Conservation (phyloP, 1,140 invertebrate species). For the Bombyx mori region DNA sequence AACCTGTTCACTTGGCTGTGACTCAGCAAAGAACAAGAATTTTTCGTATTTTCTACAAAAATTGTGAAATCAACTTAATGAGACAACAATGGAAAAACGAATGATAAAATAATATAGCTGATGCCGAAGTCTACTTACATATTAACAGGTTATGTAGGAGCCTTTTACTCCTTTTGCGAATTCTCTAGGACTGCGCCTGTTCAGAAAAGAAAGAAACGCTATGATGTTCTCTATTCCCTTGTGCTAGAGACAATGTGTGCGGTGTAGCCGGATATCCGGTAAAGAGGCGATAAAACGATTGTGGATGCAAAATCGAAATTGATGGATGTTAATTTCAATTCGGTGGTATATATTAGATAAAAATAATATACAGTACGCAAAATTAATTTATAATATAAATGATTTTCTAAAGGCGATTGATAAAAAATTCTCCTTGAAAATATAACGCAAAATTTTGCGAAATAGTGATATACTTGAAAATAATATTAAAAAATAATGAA, state of each 20-base stretch:
- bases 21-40: slow-evolving; percentile 39
- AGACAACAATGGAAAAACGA: background rate
- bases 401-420: too few relatives aligned
- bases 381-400: too few relatives aligned
- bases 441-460: too few relatives aligned
- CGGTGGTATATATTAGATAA: too few relatives aligned
- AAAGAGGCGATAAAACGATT: slow-evolving; percentile 4
- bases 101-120: slow-evolving; percentile 9
- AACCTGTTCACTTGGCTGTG: slow-evolving; percentile 35
- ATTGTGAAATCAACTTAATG: background rate
- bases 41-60: slow-evolving; percentile 2
- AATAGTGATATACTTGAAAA: too few relatives aligned
- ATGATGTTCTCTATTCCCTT: slow-evolving; percentile 61
- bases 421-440: too few relatives aligned
- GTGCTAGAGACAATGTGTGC: slow-evolving; percentile 63
- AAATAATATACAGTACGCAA: too few relatives aligned
- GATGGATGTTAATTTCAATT: too few relatives aligned
- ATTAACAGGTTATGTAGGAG: slow-evolving; percentile 72
- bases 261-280: slow-evolving; percentile 67
- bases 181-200: slow-evolving; percentile 69
- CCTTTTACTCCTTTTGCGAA: slow-evolving; percentile 72
- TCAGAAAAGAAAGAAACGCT: slow-evolving; percentile 71
- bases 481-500: slow-evolving; percentile 25
- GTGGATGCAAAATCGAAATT: too few relatives aligned
- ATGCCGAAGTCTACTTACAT: slow-evolving; percentile 60